A percentile compares a stretch with the other conserved stretches of the same genome.
These are phyloP conservation scores for Leptopilina boulardi DNA, from an alignment of 1,140 invertebrate species.

Conservation along the genomic window DNA sequence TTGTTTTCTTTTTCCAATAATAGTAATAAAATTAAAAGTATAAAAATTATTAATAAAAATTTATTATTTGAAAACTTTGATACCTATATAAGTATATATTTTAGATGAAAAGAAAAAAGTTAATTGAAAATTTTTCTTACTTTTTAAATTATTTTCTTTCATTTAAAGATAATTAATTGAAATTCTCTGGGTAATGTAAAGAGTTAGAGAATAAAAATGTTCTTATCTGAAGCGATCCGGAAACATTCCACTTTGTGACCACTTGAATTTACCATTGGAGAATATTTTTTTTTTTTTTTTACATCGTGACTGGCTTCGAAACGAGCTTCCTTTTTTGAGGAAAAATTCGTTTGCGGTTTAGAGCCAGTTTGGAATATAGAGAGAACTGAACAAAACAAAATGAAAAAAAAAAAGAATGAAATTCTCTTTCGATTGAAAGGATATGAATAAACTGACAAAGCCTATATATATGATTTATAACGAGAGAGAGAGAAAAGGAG, in stretches of 20 bases:
- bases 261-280: background rate
- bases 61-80: no score
- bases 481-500: background rate
- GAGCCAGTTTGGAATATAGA: background rate
- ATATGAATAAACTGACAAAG: background rate
- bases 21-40: no score
- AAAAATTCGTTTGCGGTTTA: background rate
- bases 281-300: background rate
- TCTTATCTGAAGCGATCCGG: background rate
- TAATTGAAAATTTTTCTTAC: no score
- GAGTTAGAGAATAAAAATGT: background rate
- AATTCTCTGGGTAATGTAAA: background rate
- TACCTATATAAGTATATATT: no score
- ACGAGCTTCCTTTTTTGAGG: background rate
- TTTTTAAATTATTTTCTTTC: background rate
- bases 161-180: background rate
- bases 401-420: background rate
- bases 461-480: background rate
- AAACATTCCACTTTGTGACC: slow-evolving; percentile 13
- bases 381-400: background rate
- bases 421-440: slow-evolving; percentile 7
- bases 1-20: no score
- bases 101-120: no score
- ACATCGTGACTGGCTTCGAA: background rate
- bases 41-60: no score